A percentile compares a stretch with the other conserved stretches of the same genome.
These are phyloP conservation scores for Ericerus pela DNA, from an alignment of 1,140 invertebrate genomes.

Conservation along the genomic window DNA sequence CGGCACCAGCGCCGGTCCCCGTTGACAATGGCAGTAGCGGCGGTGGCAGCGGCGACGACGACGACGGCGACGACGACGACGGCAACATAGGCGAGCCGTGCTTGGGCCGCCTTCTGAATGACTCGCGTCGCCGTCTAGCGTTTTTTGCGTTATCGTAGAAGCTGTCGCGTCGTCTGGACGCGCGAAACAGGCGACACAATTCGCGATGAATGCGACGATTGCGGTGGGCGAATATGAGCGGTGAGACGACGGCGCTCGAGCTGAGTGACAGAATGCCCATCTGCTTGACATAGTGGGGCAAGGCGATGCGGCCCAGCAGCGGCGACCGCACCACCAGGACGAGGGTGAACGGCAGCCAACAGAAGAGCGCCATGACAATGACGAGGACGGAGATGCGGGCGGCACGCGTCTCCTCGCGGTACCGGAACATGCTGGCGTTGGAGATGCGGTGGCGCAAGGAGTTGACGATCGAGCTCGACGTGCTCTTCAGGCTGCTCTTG, in stretches of 20 bases:
- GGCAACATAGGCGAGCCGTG: constrained; percentile 17
- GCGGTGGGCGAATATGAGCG: constrained; percentile 61
- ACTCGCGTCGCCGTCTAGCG: constrained; percentile 3
- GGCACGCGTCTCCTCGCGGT: constrained; percentile 63
- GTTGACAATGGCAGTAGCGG: too few species aligned
- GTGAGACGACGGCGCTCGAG: constrained; percentile 50
- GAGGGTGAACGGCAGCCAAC: constrained; percentile 49
- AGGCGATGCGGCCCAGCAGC: constrained; percentile 28
- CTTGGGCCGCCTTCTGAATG: constrained; percentile 12
- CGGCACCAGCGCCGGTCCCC: background rate
- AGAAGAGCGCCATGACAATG: constrained; percentile 52
- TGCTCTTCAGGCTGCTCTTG: constrained; percentile 20
- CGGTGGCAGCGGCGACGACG: background rate
- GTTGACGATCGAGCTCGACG: constrained; percentile 38
- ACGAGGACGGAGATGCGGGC: constrained; percentile 59
- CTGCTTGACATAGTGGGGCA: constrained; percentile 29
- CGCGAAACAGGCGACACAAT: constrained; percentile 41
- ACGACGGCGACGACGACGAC: constrained; percentile 22
- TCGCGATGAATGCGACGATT: constrained; percentile 59
- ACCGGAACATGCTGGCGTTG: constrained; percentile 65
- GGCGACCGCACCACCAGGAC: constrained; percentile 34
- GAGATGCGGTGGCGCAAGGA: constrained; percentile 57
- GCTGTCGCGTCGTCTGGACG: constrained; percentile 29
- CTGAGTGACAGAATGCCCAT: constrained; percentile 47
- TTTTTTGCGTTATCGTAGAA: constrained; percentile 25